Evolutionary conservation across 2,888 invertebrate species (phyloP).

Genomic region (Ecliptopera silaceata): DNA sequence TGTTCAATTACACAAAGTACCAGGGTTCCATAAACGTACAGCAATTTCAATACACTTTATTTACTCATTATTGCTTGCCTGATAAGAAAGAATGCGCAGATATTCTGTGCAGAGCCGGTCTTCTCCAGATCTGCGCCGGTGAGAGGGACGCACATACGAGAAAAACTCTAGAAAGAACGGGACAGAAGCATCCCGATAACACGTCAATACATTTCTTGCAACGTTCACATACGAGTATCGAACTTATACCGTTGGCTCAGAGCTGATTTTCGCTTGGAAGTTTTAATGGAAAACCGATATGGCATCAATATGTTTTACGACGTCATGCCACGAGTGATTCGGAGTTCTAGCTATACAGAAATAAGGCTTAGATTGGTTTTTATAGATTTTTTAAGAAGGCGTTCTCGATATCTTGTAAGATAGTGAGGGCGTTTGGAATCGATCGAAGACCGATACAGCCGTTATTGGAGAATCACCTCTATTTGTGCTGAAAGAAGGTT

Average conservation of each 20-base stretch:
- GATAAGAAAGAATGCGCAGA: conserved; percentile 80
- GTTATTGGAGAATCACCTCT: conserved; percentile 78
- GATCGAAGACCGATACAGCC: conserved; percentile 76
- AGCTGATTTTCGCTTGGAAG: conserved; percentile 50
- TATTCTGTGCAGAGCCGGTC: conserved; percentile 63
- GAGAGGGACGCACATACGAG: conserved; percentile 73
- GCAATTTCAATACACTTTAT: conserved; percentile 59
- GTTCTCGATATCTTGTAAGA: conserved; percentile 81
- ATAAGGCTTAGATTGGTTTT: conserved; percentile 58
- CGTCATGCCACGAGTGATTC: conserved; percentile 48
- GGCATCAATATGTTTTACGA: conserved; percentile 81
- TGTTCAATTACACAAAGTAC: conserved; percentile 56
- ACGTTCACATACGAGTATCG: conserved; percentile 54
- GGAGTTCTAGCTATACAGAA: conserved; percentile 41
- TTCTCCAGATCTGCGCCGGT: conserved; percentile 70
- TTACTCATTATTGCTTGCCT: conserved; percentile 60
- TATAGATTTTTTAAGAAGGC: conserved; percentile 71
- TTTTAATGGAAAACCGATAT: conserved; percentile 81
- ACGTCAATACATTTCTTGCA: conserved; percentile 81
- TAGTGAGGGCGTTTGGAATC: conserved; percentile 80
- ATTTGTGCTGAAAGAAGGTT: conserved; percentile 67
- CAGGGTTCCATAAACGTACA: conserved; percentile 53
- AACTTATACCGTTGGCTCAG: conserved; percentile 44
- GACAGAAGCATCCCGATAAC: conserved; percentile 78
- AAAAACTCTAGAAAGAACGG: conserved; percentile 62